A percentile compares a stretch with the other conserved stretches of the same genome.
Conservation (phyloP, 2,113 vertebrate species). For the Chaenocephalus aceratus region DNA sequence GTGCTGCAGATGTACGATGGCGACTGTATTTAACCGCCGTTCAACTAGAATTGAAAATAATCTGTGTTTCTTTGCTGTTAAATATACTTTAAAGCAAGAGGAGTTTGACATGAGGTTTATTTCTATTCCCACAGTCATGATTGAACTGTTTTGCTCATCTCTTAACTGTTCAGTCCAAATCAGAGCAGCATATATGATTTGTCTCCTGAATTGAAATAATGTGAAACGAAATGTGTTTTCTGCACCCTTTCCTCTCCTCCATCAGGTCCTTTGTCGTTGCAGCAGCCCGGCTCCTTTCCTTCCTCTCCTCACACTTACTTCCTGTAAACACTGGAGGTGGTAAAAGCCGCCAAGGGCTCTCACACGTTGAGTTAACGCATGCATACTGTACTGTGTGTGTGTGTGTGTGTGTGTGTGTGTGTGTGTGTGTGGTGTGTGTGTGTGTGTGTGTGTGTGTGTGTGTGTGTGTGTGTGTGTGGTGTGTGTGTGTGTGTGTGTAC, state of each 20-base stretch:
- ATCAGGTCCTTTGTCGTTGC: conserved; percentile 3
- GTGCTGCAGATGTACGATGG: no score
- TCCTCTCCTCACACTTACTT: conserved; percentile 56
- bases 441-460: not conserved
- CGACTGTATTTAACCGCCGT: not conserved
- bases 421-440: not conserved
- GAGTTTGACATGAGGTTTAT: not conserved
- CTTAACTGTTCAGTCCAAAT: no score
- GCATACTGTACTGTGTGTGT: not conserved
- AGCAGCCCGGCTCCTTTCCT: conserved; percentile 58
- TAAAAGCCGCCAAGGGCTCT: not conserved
- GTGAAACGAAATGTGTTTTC: not conserved
- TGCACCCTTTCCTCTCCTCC: conserved; percentile 16
- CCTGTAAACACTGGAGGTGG: conserved; percentile 61
- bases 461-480: not conserved
- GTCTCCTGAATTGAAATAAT: not conserved
- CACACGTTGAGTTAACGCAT: not conserved
- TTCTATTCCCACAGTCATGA: not conserved
- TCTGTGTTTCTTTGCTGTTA: not conserved
- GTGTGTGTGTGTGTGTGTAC: not conserved
- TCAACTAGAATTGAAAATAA: not conserved
- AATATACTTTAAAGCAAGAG: not conserved
- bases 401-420: not conserved
- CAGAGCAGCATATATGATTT: not conserved
- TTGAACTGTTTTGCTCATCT: not conserved